phyloP scores from a whole-genome alignment of 2,797 vertebrate genomes.

The Eospalax fontanierii region DNA sequence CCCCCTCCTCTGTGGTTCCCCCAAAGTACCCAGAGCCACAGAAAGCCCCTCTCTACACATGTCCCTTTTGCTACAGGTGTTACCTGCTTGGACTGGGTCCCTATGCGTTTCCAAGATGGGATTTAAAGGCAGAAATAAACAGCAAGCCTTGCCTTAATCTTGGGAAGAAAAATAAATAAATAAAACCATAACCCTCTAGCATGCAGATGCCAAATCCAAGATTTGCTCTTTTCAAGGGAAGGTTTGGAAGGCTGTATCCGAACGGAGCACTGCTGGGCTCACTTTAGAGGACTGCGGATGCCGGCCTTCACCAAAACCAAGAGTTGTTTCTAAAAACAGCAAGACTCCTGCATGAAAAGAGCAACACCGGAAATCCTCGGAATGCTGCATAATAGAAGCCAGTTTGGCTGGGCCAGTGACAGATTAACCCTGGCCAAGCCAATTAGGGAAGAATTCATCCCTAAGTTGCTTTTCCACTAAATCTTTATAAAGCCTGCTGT shows the following conservation, averaged over 20 bases:
- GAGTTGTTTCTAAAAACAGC: slow-evolving; percentile 75
- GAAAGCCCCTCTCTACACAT: neutral
- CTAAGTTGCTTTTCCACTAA: slow-evolving; percentile 73
- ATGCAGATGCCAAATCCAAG: slow-evolving; percentile 59
- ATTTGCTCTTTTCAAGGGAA: slow-evolving; percentile 38
- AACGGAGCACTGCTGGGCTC: slow-evolving; percentile 45
- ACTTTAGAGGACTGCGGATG: slow-evolving; percentile 46
- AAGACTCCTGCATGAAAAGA: slow-evolving; percentile 40
- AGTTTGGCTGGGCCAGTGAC: slow-evolving; percentile 69
- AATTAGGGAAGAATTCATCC: slow-evolving; percentile 76
- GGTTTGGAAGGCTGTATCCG: neutral
- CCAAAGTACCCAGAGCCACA: neutral
- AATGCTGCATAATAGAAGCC: slow-evolving; percentile 68
- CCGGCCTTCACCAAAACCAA: slow-evolving; percentile 50
- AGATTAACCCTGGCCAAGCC: slow-evolving; percentile 73
- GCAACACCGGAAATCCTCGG: slow-evolving; percentile 60
- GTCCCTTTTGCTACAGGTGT: neutral
- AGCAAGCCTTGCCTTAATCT: slow-evolving; percentile 64
- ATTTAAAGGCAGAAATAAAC: slow-evolving; percentile 52
- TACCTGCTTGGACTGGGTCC: neutral
- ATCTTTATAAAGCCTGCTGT: slow-evolving; percentile 66
- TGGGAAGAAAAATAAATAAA: neutral
- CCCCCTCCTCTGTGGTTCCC: neutral
- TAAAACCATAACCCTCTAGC: neutral
- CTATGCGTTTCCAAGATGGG: neutral